Percentiles rank a stretch among this genome's conserved stretches.
Evolutionary conservation across 2,113 vertebrate species (phyloP).

Genomic region (Gallinago media): DNA sequence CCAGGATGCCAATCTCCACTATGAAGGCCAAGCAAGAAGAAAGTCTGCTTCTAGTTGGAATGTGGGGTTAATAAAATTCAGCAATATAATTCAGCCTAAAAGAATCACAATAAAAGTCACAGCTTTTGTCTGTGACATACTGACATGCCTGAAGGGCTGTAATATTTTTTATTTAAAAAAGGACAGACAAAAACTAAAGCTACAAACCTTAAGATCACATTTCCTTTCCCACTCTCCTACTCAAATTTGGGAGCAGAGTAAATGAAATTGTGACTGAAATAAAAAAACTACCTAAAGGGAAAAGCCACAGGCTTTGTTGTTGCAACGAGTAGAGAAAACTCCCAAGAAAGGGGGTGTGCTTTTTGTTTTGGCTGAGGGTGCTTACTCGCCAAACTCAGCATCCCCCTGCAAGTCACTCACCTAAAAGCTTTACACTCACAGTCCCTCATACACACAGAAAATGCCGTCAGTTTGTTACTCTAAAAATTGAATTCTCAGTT

Average conservation of each 20-base stretch:
- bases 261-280: neutral
- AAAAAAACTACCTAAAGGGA: neutral
- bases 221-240: neutral
- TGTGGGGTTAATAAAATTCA: neutral
- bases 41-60: neutral
- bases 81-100: neutral
- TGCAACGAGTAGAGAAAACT: neutral
- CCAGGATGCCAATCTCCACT: neutral
- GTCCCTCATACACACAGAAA: neutral
- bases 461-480: neutral
- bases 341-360: neutral
- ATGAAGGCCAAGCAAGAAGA: neutral
- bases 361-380: neutral
- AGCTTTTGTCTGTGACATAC: neutral
- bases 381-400: neutral
- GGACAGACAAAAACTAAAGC: neutral
- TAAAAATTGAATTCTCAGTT: neutral
- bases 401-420: neutral
- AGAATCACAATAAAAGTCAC: neutral
- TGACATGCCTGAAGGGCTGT: neutral
- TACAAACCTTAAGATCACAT: neutral
- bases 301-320: neutral
- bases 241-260: neutral
- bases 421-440: neutral
- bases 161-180: neutral